Evolutionary conservation across 2,888 invertebrate genomes (phyloP), one percentile per base, ranked within the genome.

Genomic region (Hirtodrosophila confusa): DNA sequence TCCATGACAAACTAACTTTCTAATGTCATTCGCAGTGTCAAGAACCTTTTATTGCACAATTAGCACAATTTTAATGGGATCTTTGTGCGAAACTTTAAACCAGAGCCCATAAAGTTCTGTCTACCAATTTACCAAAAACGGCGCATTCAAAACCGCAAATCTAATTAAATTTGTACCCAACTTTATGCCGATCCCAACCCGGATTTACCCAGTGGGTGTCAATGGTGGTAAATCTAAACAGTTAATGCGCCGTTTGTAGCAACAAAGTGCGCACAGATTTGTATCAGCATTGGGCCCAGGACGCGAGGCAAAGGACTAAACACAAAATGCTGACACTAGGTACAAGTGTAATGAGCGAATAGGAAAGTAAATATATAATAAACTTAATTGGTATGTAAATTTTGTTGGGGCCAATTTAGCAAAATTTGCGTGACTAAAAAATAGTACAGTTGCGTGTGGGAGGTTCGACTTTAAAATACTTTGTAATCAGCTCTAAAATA

Each of bases 381-480:
- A 80, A 78, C 44, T 78, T 85, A 85, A 80, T 80, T 78, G 85
- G 70, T 78, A 80, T 80, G 85, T 67, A 80, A 80, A 84, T 84
- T 78, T 66, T 55, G 48, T 41, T 37, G n/a, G 27, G 66, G 51
- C 69, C 69, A 80, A 75, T 80, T 78, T 68, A 47, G 49, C 45
- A 31, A 61, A 60, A 58, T 45, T 43, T 43, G 11, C 35, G 56
- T 50, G 35, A 44, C 37, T 24, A 8, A 4, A 8, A 51, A 43
- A 12, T 33, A 37, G 43, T 33, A 24, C 29, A 37, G 8, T 10
- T 17, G 23, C 4, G 11, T 3, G 11, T 1, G 5, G 5, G 11
- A 23, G 12, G 40, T 37, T 11, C 12, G 47, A 53, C 43, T 40
- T 33, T 45, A 10, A 23, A 31, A 35, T 29, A 44, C 45, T 39